These are phyloP conservation scores for Alfaro cultratus DNA, from an alignment of 2,797 vertebrate species.

Conservation along the genomic window DNA sequence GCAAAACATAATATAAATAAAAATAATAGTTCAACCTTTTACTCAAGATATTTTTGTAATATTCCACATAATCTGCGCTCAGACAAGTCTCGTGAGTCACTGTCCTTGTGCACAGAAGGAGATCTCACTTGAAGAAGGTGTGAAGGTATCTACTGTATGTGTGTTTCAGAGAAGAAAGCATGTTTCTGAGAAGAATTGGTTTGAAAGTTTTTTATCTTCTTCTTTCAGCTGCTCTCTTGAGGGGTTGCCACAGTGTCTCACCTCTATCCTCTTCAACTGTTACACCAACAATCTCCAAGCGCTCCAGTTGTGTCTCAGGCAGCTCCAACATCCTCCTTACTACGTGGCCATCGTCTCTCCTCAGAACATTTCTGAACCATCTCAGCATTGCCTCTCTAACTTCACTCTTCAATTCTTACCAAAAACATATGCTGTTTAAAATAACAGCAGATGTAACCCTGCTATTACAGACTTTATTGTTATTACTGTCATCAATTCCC, in stretches of 20 bases:
- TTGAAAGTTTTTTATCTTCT: not conserved
- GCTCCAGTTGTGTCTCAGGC: not conserved
- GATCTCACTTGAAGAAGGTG: slow-evolving; percentile 34
- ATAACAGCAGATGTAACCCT: not conserved
- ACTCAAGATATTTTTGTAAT: slow-evolving; percentile 4
- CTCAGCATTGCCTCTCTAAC: not conserved
- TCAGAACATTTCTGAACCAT: not conserved
- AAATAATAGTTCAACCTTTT: slow-evolving; percentile 27
- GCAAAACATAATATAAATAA: not conserved
- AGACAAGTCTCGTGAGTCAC: slow-evolving; percentile 26
- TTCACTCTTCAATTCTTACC: not conserved
- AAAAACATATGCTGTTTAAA: not conserved
- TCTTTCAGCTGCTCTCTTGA: not conserved
- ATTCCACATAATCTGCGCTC: slow-evolving; percentile 26
- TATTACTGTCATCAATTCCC: not conserved
- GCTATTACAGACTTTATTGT: not conserved
- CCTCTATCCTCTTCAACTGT: not conserved
- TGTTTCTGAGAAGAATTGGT: slow-evolving; percentile 30
- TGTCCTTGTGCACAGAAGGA: slow-evolving; percentile 19
- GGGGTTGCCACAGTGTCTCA: not conserved
- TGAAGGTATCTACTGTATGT: slow-evolving; percentile 28
- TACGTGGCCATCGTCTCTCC: not conserved
- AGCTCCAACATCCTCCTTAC: not conserved
- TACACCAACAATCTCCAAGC: not conserved
- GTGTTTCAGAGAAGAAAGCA: not conserved